These are phyloP conservation scores for Carabus problematicus DNA, from an alignment of 2,888 invertebrate species.

Conservation along the genomic window DNA sequence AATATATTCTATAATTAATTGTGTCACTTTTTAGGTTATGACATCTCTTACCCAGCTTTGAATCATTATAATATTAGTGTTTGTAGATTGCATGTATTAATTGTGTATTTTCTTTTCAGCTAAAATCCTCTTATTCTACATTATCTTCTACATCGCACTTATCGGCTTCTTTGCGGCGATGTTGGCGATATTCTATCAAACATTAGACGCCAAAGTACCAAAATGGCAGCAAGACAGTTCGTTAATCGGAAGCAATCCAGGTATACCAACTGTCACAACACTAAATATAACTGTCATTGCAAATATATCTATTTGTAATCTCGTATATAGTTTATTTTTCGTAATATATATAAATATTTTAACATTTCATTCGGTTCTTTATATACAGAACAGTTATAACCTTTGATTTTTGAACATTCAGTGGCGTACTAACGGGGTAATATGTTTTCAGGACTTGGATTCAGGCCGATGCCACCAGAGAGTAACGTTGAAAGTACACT, in stretches of 20 bases:
- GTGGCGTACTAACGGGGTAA: background rate
- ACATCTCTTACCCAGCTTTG: too few species aligned
- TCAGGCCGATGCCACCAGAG: constrained; percentile 94
- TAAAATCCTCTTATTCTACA: constrained; percentile 94
- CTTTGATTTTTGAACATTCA: background rate
- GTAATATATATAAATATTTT: constrained; percentile 6
- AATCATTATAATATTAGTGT: background rate
- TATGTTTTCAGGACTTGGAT: constrained; percentile 81
- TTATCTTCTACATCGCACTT: constrained; percentile 92
- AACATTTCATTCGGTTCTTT: background rate
- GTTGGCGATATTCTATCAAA: constrained; percentile 94
- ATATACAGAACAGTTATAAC: background rate
- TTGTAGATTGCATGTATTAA: constrained; percentile 20
- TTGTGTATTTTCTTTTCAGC: constrained; percentile 68
- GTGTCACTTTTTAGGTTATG: too few species aligned
- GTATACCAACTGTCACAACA: constrained; percentile 60
- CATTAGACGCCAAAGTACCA: constrained; percentile 82
- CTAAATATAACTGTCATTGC: background rate
- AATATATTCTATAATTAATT: too few species aligned
- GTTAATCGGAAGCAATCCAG: constrained; percentile 93
- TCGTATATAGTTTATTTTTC: background rate
- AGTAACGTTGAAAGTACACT: constrained; percentile 94
- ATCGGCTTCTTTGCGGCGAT: constrained; percentile 94
- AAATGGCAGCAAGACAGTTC: constrained; percentile 90
- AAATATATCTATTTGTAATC: background rate